Evolutionary conservation across 2,797 vertebrate species (phyloP).

Genomic region (Schizopygopsis pylzovi): DNA sequence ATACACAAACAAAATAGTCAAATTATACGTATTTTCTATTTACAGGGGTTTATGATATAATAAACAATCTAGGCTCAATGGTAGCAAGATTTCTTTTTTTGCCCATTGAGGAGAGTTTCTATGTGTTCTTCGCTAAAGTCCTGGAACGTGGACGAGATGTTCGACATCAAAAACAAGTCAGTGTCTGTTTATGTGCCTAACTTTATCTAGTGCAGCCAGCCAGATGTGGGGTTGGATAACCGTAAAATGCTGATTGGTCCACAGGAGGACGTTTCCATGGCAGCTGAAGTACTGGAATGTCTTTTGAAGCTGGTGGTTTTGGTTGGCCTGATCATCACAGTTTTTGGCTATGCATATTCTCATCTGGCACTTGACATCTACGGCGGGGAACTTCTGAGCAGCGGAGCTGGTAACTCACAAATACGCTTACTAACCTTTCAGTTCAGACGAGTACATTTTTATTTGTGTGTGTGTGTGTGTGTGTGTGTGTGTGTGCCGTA

Average conservation of each 20-base stretch:
- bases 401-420: constrained; percentile 83
- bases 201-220: background rate
- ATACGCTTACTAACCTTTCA: background rate
- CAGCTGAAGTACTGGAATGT: constrained; percentile 86
- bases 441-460: background rate
- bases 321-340: constrained; percentile 88
- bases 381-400: constrained; percentile 91
- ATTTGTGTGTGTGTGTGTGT: background rate
- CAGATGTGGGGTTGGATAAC: constrained; percentile 12
- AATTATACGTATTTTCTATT: background rate
- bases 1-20: background rate
- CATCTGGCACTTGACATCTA: constrained; percentile 93
- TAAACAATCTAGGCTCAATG: constrained; percentile 98
- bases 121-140: constrained; percentile 95
- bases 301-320: constrained; percentile 93
- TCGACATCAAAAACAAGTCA: constrained; percentile 87
- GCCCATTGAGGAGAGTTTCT: constrained; percentile 98
- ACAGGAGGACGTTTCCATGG: constrained; percentile 89
- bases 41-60: constrained; percentile 91
- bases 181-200: constrained; percentile 14
- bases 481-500: background rate
- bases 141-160: constrained; percentile 86
- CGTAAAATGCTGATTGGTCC: constrained; percentile 48
- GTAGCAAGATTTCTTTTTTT: constrained; percentile 95
- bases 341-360: constrained; percentile 94